Evolutionary conservation across 2,888 invertebrate species (phyloP).

Genomic region (Dynastes maya): DNA sequence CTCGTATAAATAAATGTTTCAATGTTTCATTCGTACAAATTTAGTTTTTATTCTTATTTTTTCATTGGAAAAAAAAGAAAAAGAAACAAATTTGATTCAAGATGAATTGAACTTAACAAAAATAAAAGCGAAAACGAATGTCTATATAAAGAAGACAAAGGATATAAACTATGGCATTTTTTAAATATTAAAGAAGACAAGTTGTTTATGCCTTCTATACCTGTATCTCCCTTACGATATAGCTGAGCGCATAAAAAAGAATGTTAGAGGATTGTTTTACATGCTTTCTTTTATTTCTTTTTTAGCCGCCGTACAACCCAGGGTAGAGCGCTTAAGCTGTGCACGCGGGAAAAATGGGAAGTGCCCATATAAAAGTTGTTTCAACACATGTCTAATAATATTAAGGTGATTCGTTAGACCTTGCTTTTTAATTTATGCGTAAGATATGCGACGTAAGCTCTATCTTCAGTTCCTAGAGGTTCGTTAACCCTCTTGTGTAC

Average conservation of each 20-base stretch:
- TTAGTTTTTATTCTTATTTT: no score
- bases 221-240: constrained; percentile 33
- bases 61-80: no score
- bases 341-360: neutral
- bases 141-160: constrained; percentile 1
- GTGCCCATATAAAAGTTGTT: constrained; percentile 17
- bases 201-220: constrained; percentile 27
- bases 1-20: no score
- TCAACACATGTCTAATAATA: constrained; percentile 21
- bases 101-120: neutral
- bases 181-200: constrained; percentile 41
- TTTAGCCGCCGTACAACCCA: neutral
- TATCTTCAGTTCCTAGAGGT: constrained; percentile 22
- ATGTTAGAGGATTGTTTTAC: constrained; percentile 3
- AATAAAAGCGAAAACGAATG: constrained; percentile 4
- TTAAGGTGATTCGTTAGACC: constrained; percentile 17
- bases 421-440: constrained; percentile 30
- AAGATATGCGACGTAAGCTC: constrained; percentile 22
- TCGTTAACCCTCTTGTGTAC: constrained; percentile 14
- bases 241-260: constrained; percentile 5
- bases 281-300: neutral
- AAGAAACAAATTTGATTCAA: neutral
- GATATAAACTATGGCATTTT: constrained; percentile 46
- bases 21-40: no score
- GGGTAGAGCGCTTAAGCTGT: no score